phyloP scores from a whole-genome alignment of 2,797 vertebrate genomes.

The Acrossocheilus wenchowensis region DNA sequence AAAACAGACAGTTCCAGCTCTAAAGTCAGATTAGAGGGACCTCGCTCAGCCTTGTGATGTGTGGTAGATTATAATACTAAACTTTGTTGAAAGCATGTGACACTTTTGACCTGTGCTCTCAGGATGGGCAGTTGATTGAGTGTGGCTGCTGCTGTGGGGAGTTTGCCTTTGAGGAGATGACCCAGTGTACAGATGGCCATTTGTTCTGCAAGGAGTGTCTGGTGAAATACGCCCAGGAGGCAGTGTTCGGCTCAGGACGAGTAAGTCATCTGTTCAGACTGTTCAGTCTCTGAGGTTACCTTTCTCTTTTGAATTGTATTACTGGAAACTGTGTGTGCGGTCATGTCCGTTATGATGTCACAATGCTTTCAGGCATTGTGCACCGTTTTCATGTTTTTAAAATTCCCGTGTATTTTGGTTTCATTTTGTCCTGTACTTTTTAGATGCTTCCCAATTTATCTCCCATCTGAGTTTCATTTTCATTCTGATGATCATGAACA shows the following conservation, averaged over 20 bases:
- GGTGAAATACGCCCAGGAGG: constrained; percentile 96
- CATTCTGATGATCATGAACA: background rate
- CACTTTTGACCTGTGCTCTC: constrained; percentile 17
- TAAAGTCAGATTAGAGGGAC: background rate
- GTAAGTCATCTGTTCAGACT: constrained; percentile 72
- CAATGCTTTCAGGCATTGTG: background rate
- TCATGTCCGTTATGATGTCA: background rate
- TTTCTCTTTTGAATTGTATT: background rate
- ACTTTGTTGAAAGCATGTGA: background rate
- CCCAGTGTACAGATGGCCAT: constrained; percentile 95
- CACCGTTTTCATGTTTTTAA: background rate
- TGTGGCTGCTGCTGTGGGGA: constrained; percentile 96
- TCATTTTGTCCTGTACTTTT: background rate
- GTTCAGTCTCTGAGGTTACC: background rate
- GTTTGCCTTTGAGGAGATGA: constrained; percentile 96
- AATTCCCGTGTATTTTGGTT: background rate
- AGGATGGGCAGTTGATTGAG: constrained; percentile 98
- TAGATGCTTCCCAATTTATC: background rate
- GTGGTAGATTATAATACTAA: background rate
- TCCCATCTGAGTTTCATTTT: background rate
- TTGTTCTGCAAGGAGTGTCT: constrained; percentile 98
- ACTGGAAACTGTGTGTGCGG: background rate
- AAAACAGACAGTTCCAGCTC: background rate
- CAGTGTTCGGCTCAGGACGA: constrained; percentile 94
- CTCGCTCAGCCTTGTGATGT: background rate